A percentile compares a stretch with the other conserved stretches of the same genome.
Evolutionary conservation across 2,113 vertebrate genomes (phyloP).

Genomic region (Uria aalge): DNA sequence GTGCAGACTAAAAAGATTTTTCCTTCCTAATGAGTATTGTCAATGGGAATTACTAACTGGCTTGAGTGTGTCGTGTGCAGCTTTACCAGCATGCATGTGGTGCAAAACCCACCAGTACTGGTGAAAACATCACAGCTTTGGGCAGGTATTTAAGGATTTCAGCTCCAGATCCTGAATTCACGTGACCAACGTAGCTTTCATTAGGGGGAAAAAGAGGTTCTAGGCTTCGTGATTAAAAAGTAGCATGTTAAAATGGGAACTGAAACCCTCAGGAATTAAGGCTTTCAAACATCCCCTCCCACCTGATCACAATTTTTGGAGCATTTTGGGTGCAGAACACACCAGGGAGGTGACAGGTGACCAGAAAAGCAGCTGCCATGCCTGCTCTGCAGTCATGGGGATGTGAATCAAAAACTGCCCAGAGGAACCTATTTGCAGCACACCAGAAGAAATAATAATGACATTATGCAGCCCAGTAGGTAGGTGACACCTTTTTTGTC

Average conservation of each 20-base stretch:
- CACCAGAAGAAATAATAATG: not conserved
- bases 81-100: fast-evolving
- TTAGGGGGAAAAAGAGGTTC: not conserved
- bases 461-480: not conserved
- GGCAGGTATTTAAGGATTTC: not conserved
- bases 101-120: not conserved
- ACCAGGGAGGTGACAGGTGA: not conserved
- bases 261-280: not conserved
- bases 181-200: not conserved
- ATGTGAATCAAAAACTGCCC: not conserved
- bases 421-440: not conserved
- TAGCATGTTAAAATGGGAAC: not conserved
- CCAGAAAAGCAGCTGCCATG: not conserved
- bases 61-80: not conserved
- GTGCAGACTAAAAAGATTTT: not conserved
- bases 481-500: not conserved
- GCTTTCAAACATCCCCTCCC: not conserved
- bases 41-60: not conserved
- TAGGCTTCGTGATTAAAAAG: not conserved
- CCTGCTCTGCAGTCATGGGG: not conserved
- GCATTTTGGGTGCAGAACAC: not conserved
- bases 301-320: not conserved
- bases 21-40: not conserved
- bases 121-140: not conserved
- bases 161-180: not conserved